Conservation (phyloP, 2,113 vertebrate genomes). For the Taxidea taxus region DNA sequence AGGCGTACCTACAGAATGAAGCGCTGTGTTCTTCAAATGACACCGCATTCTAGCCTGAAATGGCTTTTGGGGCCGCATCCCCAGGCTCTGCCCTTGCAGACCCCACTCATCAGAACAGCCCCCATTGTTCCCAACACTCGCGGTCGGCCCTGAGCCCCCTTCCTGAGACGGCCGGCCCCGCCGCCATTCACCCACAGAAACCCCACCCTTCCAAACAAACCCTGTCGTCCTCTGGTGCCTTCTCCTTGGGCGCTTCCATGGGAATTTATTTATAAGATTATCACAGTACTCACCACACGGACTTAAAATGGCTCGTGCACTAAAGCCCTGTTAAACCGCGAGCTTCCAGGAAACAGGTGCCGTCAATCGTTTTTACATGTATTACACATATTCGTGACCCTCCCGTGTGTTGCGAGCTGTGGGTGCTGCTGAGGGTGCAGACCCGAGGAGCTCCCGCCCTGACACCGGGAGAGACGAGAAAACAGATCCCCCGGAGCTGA, state of each 20-base stretch:
- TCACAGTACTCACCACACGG: fast-evolving
- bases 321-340: background rate
- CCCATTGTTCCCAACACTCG: fast-evolving
- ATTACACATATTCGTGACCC: background rate
- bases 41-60: background rate
- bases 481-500: background rate
- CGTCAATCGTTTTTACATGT: background rate
- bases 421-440: fast-evolving
- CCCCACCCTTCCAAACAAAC: too few species aligned
- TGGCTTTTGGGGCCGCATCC: fast-evolving
- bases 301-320: fast-evolving
- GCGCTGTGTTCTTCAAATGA: fast-evolving
- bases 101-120: background rate
- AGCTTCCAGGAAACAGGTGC: background rate
- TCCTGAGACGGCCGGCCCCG: too few species aligned
- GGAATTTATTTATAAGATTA: too few species aligned
- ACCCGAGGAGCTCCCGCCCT: too few species aligned
- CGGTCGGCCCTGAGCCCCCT: fast-evolving
- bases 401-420: background rate
- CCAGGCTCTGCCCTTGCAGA: too few species aligned
- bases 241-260: fast-evolving
- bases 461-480: too few species aligned
- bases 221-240: background rate
- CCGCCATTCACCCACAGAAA: background rate
- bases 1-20: too few species aligned